These are phyloP conservation scores for Dolichoris vasculosae DNA, from an alignment of 1,140 invertebrate genomes.

Conservation along the genomic window DNA sequence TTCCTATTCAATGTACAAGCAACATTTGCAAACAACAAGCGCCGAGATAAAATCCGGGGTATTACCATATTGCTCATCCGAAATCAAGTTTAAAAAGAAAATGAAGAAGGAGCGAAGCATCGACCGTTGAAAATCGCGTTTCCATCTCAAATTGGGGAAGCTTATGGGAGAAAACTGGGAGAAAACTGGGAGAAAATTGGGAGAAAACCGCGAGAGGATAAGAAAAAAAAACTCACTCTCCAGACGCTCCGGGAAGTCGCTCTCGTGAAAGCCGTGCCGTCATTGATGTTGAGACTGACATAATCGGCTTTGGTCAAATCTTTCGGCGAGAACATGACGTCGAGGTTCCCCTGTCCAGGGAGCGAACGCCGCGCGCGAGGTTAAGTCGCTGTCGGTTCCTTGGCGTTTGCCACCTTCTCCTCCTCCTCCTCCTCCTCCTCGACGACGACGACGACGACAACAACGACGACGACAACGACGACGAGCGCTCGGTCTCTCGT, in stretches of 20 bases:
- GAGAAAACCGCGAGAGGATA: background rate
- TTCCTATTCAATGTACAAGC: background rate
- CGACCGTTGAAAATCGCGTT: too few relatives aligned
- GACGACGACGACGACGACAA: background rate
- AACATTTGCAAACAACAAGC: too few relatives aligned
- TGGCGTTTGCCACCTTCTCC: background rate
- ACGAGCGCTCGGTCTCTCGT: background rate
- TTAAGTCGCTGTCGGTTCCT: background rate
- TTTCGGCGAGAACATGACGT: constrained; percentile 64
- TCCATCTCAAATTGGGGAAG: too few relatives aligned
- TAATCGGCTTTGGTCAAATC: constrained; percentile 67
- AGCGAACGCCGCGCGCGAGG: background rate
- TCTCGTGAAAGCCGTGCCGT: constrained; percentile 61
- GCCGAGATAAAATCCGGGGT: too few relatives aligned
- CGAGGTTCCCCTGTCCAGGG: background rate
- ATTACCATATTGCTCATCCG: too few relatives aligned
- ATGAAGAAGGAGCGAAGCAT: background rate
- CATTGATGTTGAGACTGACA: constrained; percentile 71
- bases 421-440: background rate
- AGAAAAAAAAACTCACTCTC: constrained; percentile 65
- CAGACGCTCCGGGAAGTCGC: constrained; percentile 70
- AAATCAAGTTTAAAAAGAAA: background rate
- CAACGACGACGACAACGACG: background rate
- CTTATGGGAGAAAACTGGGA: too few relatives aligned
- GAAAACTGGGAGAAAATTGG: too few relatives aligned